Evolutionary conservation across 2,797 vertebrate genomes (phyloP).

Genomic region (Microctenopoma stevenorrisi): DNA sequence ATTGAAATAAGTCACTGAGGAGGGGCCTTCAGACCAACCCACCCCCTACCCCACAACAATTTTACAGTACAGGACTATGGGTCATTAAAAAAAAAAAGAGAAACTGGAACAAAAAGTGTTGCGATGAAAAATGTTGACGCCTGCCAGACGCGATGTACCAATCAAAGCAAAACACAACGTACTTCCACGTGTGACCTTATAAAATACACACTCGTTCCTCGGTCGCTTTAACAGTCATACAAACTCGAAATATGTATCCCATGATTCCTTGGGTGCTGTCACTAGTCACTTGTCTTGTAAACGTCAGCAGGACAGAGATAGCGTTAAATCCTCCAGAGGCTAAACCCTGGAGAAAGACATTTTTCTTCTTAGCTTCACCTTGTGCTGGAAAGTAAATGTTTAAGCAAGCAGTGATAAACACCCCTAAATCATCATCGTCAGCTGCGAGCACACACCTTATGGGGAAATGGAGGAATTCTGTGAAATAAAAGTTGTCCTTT

Average conservation of each 20-base stretch:
- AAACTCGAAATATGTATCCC: slow-evolving; percentile 21
- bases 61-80: slow-evolving; percentile 67
- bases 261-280: slow-evolving; percentile 45
- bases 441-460: slow-evolving; percentile 61
- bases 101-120: slow-evolving; percentile 69
- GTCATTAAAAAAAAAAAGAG: slow-evolving; percentile 65
- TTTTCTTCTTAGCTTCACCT: slow-evolving; percentile 75
- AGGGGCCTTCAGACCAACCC: slow-evolving; percentile 18
- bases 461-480: slow-evolving; percentile 67
- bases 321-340: slow-evolving; percentile 63
- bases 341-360: slow-evolving; percentile 57
- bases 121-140: slow-evolving; percentile 46
- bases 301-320: slow-evolving; percentile 46
- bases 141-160: slow-evolving; percentile 15
- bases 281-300: slow-evolving; percentile 63
- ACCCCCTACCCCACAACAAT: slow-evolving; percentile 41
- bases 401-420: slow-evolving; percentile 78
- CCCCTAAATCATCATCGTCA: slow-evolving; percentile 69
- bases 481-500: slow-evolving; percentile 65
- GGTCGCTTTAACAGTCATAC: neutral
- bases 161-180: neutral
- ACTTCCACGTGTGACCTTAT: slow-evolving; percentile 26
- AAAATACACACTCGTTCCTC: slow-evolving; percentile 1
- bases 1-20: slow-evolving; percentile 63
- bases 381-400: slow-evolving; percentile 80